These are phyloP conservation scores for Platyura marginata DNA, from an alignment of 1,140 invertebrate genomes.

Conservation along the genomic window DNA sequence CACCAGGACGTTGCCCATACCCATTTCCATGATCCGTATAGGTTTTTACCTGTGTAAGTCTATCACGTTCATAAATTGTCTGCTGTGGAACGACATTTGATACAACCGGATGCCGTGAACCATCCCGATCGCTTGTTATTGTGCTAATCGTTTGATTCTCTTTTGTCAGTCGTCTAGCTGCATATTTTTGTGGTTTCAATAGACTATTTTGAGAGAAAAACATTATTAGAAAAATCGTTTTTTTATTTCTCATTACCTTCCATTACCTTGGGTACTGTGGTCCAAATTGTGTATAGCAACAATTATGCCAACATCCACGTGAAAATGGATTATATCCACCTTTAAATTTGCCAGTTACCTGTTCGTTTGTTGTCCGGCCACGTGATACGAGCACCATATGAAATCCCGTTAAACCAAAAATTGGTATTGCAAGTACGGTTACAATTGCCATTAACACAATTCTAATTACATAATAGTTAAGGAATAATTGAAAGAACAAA, in stretches of 20 bases:
- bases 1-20: constrained; percentile 36
- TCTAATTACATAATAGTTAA: too few relatives aligned
- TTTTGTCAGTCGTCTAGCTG: constrained; percentile 20
- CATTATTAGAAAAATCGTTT: constrained; percentile 5
- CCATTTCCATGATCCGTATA: constrained; percentile 93
- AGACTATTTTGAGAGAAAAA: constrained; percentile 17
- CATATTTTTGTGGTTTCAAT: constrained; percentile 31
- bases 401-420: constrained; percentile 93
- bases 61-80: constrained; percentile 28
- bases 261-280: constrained; percentile 91
- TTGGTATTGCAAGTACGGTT: constrained; percentile 81
- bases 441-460: constrained; percentile 87
- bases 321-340: constrained; percentile 95
- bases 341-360: constrained; percentile 97
- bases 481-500: too few relatives aligned
- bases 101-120: constrained; percentile 16
- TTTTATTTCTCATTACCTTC: neutral
- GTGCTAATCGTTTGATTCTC: constrained; percentile 23
- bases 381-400: constrained; percentile 91
- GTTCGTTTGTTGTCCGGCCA: constrained; percentile 99
- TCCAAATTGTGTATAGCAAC: constrained; percentile 87
- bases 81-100: constrained; percentile 23
- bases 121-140: constrained; percentile 21
- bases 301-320: constrained; percentile 82
- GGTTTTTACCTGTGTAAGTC: constrained; percentile 76